Evolutionary conservation across 2,797 vertebrate genomes (phyloP).

Genomic region (Astyanax mexicanus): DNA sequence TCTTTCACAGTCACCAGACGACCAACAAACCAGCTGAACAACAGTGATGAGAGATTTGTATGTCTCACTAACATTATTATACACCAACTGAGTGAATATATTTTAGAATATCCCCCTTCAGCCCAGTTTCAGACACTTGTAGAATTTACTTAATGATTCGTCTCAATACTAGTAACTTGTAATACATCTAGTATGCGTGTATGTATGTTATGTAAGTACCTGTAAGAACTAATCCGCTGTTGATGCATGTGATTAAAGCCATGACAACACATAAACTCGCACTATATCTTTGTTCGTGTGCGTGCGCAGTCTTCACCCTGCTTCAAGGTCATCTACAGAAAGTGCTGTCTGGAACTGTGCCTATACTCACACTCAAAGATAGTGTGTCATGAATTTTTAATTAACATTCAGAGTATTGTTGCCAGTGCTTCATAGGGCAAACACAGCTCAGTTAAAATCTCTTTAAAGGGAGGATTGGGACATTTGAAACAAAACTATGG

Average conservation of each 20-base stretch:
- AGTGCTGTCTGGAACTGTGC: slow-evolving; percentile 13
- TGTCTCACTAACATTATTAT: too few relatives aligned
- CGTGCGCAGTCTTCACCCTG: not conserved
- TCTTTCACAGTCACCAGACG: too few relatives aligned
- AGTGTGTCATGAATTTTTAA: slow-evolving; percentile 30
- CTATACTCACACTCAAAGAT: not conserved
- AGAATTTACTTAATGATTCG: too few relatives aligned
- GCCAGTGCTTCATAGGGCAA: not conserved
- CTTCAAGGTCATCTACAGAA: slow-evolving; percentile 21
- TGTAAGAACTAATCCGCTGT: not conserved
- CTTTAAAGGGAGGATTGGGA: not conserved
- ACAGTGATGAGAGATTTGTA: too few relatives aligned
- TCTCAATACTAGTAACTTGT: too few relatives aligned
- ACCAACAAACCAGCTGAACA: too few relatives aligned
- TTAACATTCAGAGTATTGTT: not conserved
- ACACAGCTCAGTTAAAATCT: not conserved
- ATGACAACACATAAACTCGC: not conserved
- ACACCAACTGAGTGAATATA: too few relatives aligned
- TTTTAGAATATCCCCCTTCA: too few relatives aligned
- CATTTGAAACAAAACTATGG: not conserved
- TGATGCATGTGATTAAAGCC: not conserved
- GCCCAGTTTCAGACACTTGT: too few relatives aligned
- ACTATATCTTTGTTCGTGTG: not conserved
- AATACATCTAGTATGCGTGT: too few relatives aligned
- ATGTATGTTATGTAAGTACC: too few relatives aligned